Base-by-base conservation (phyloP, 2,888 invertebrate genomes). In the Epistrophe grossulariae region DNA sequence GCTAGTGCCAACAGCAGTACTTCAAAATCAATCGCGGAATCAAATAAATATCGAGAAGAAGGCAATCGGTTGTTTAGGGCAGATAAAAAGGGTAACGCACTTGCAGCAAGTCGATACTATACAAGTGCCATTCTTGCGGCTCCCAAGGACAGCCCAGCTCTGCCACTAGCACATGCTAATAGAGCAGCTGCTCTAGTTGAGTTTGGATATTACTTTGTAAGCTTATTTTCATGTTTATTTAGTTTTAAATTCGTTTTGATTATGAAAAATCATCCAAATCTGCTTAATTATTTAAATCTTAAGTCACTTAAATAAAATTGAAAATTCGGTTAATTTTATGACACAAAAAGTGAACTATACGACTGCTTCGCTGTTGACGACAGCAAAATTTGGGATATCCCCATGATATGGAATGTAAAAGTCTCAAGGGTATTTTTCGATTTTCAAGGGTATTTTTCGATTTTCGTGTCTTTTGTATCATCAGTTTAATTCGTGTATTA, bases 151-250 rank as follows among this genome's bases (percentile, higher is more conserved):
- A 70, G 81, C 5, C 89, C 89, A 2, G 89, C 90, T 40, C 87
- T 91, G 0, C 87, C 91, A 0, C 68, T 93, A 45, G 91, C 90
- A 0, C 91, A 90, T 88, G 93, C 92, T 0, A 93, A 93, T 88
- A 89, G 93, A 0, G 92, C 91, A 0, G 90, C 91, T 82, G 91
- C 91, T 0, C 74, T 93, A 10, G 90, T 91, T 66, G 90, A 91
- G 52, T 90, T 90, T 59, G 91, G 91, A 1, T 91, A 90, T 48
- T 92, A 89, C 66, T 52, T 88, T 52, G 89, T 88, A 52, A 73
- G 74, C 1, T 15, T 15, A 15, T 43, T 43, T 43, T 15, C 4
- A 5, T 43, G 0, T 11, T 40, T 6, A 4, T 13, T 13, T 10
- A 2, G 0, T 15, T 5, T 5, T 15, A 15, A 43, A 43, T 15